A percentile compares a stretch with the other conserved stretches of the same genome.
Conservation (phyloP, 1,140 invertebrate genomes). For the Eupristina koningsbergeri region DNA sequence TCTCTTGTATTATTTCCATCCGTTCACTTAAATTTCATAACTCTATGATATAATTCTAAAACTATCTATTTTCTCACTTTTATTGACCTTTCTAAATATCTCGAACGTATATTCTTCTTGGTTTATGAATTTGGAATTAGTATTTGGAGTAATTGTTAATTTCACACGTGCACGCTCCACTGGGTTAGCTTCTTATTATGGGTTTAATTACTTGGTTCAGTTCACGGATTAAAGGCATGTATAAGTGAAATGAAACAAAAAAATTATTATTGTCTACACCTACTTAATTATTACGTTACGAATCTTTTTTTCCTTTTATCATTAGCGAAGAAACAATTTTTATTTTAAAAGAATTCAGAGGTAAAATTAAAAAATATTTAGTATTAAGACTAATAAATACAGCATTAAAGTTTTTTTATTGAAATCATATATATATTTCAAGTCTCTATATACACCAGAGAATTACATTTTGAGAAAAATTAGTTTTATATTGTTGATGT, state of each 20-base stretch:
- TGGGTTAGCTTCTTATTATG: constrained; percentile 29
- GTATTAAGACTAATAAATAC: too few relatives aligned
- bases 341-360: not conserved
- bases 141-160: not conserved
- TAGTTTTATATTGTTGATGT: too few relatives aligned
- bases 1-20: too few relatives aligned
- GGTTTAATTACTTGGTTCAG: constrained; percentile 37
- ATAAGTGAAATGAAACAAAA: too few relatives aligned
- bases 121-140: constrained; percentile 23
- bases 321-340: constrained; percentile 2
- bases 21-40: too few relatives aligned
- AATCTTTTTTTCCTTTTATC: constrained; percentile 16
- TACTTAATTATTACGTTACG: not conserved
- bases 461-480: too few relatives aligned
- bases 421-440: too few relatives aligned
- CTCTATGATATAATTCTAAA: too few relatives aligned
- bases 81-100: constrained; percentile 11
- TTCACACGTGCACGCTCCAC: constrained; percentile 34
- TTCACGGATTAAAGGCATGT: not conserved
- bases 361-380: too few relatives aligned
- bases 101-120: constrained; percentile 34
- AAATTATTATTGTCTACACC: not conserved
- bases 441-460: too few relatives aligned
- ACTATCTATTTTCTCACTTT: not conserved
- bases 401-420: too few relatives aligned